A percentile compares a stretch with the other conserved stretches of the same genome.
Evolutionary conservation across 2,113 vertebrate genomes (phyloP).

Genomic region (Oxyruncus cristatus): DNA sequence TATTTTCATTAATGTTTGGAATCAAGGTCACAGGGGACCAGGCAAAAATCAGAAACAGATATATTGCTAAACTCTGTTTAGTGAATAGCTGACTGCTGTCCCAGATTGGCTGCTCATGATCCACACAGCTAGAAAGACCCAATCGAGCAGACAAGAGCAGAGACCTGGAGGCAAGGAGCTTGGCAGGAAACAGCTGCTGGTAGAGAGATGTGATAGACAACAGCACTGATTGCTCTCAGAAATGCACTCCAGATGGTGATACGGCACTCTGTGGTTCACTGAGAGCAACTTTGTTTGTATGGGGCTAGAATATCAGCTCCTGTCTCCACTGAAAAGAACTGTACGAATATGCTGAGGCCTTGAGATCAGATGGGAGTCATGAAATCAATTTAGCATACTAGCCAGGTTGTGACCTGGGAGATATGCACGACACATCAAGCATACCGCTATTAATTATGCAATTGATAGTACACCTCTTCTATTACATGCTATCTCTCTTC

Average conservation of each 20-base stretch:
- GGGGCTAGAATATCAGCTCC: not conserved
- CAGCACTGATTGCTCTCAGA: not conserved
- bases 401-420: not conserved
- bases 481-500: accelerated
- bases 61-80: not conserved
- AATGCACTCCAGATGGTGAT: not conserved
- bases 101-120: not conserved
- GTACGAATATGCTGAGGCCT: not conserved
- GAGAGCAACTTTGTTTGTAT: not conserved
- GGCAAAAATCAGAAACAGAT: not conserved
- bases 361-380: not conserved
- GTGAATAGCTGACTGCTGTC: not conserved
- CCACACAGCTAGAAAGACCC: not conserved
- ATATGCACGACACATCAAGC: not conserved
- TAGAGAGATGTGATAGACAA: not conserved
- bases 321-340: not conserved
- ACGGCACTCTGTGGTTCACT: not conserved
- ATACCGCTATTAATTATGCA: not conserved
- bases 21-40: not conserved
- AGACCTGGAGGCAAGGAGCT: not conserved
- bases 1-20: not conserved
- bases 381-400: not conserved
- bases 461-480: not conserved
- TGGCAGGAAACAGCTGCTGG: not conserved
- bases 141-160: not conserved